These are phyloP conservation scores for Lepus oiostolus DNA, from an alignment of 2,797 vertebrate genomes.

Conservation along the genomic window DNA sequence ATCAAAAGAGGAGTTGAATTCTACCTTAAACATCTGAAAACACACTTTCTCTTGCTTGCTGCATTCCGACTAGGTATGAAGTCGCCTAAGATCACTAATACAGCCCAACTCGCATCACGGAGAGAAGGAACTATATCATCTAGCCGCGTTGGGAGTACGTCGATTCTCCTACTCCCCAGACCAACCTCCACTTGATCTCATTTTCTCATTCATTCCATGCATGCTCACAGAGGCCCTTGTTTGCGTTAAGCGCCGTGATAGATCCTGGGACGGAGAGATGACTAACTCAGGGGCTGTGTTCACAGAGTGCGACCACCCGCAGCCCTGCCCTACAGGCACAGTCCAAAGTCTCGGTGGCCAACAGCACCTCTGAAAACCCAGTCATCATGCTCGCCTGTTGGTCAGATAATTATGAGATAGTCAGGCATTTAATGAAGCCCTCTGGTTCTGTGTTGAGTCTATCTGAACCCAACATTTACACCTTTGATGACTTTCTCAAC, in stretches of 20 bases:
- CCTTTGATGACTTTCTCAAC: constrained; percentile 66
- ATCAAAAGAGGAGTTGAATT: constrained; percentile 41
- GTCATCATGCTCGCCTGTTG: not conserved
- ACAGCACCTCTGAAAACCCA: constrained; percentile 5
- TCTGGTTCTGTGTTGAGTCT: constrained; percentile 33
- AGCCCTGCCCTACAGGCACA: not conserved
- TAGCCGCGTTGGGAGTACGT: not conserved
- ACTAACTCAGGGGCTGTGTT: not conserved
- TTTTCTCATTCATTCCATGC: not conserved
- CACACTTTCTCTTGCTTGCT: not conserved
- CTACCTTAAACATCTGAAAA: constrained; percentile 32
- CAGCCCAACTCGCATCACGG: not conserved
- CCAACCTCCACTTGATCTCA: not conserved
- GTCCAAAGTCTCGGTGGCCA: not conserved
- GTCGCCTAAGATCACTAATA: not conserved
- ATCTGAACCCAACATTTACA: constrained; percentile 54
- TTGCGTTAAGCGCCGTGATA: not conserved
- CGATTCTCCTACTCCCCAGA: not conserved
- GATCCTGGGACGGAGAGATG: not conserved
- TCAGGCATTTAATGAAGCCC: constrained; percentile 56
- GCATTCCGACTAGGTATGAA: not conserved
- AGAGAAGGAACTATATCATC: not conserved
- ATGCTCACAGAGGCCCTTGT: not conserved
- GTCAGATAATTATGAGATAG: constrained; percentile 32
- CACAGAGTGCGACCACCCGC: not conserved